Conservation (phyloP, 2,113 vertebrate species). For the Microcebus tavaratra region DNA sequence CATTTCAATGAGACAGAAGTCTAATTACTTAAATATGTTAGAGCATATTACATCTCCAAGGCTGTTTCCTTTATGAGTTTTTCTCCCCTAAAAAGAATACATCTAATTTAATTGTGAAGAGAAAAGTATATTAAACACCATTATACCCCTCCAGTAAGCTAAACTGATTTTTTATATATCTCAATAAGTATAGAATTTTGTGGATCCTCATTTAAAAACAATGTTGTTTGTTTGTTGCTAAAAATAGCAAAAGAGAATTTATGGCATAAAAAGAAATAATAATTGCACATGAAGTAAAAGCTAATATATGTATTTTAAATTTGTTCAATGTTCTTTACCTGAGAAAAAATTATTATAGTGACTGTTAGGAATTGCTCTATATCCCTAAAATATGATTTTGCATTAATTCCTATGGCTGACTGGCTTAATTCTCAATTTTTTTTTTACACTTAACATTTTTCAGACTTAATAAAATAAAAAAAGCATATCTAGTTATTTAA, state of each 20-base stretch:
- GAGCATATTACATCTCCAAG: constrained; percentile 79
- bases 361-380: not conserved
- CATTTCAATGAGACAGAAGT: constrained; percentile 83
- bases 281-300: constrained; percentile 29
- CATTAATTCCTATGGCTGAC: constrained; percentile 39
- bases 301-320: not conserved
- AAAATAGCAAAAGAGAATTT: constrained; percentile 55
- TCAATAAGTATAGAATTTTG: constrained; percentile 65
- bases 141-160: constrained; percentile 74
- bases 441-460: constrained; percentile 2
- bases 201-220: constrained; percentile 57
- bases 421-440: constrained; percentile 34
- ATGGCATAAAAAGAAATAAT: not conserved
- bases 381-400: constrained; percentile 26
- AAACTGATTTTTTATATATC: constrained; percentile 67
- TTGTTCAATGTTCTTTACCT: not conserved
- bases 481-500: not conserved
- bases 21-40: constrained; percentile 89
- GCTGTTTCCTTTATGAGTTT: constrained; percentile 80
- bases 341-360: constrained; percentile 25
- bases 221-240: constrained; percentile 60
- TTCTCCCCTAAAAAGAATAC: constrained; percentile 70
- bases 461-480: not conserved
- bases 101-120: constrained; percentile 78
- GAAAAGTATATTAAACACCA: constrained; percentile 75